Evolutionary conservation across 2,113 vertebrate species (phyloP), one percentile per base, ranked within the genome.

Genomic region (Rhinichthys klamathensis): DNA sequence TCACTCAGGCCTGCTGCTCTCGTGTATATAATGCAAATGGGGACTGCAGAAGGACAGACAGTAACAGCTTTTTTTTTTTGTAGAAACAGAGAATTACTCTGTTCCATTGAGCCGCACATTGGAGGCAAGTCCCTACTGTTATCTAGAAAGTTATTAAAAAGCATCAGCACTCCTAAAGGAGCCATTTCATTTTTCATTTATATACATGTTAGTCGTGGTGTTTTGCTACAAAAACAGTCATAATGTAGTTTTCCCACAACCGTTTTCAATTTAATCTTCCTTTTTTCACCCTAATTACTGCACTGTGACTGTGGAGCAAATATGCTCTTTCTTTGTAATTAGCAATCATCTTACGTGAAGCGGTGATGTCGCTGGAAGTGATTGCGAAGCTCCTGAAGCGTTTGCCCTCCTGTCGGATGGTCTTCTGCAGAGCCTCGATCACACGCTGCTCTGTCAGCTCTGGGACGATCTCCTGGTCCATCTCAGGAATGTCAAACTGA

Each of bases 371-470:
- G 0, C 0, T 78, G 83, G 94, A 91, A 51, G 58, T 73, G 18
- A 95, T 1, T 63, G 41, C 3, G 0, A 82, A 8, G 30, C 4
- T 58, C 27, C 80, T 6, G 13, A 7, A 76, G 6, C 7, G 3
- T 10, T 23, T 80, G 13, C 89, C 85, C 73, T 80, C 56, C 15
- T 15, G 15, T 13, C 25, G 23, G 16, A 93, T 75, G 25, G 87
- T 83, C 0, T 4, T 49, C 70, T 92, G 90, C 79, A 96, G 87
- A 0, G 78, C 46, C 12, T 93, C 73, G 38, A 91, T 51, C 30
- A 95, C 86, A 0, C 91, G 91, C 11, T 92, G 88, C 72, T 94
- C 94, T 0, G 95, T 92, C 69, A 96, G 85, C 73, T 93, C 88
- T 0, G 92, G 91, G 46, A 91, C 23, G 0, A 90, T 4, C 51